Evolutionary conservation across 1,140 invertebrate genomes (phyloP), one percentile per base, ranked within the genome.

Genomic region (Papilio xuthus): DNA sequence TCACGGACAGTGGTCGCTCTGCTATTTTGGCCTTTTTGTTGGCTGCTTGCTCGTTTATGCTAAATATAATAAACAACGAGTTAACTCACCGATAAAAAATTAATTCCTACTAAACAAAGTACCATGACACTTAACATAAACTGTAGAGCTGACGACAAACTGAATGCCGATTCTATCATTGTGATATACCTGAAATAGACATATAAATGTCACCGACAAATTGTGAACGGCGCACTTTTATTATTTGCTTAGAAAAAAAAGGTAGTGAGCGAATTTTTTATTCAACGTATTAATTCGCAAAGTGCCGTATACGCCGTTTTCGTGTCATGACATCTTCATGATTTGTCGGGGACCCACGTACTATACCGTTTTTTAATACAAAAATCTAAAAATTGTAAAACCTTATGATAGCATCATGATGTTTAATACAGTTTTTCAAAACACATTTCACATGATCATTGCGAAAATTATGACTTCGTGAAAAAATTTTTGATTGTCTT

Each of bases 121-220:
- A 94, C 93, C 89, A 94, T 93, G 4, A 90, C 93, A 80, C 93
- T 94, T 42, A 94, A 80, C 92, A 94, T 94, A 78, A 94, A 93
- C 80, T 94, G 92, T 42, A 94, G 77, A 37, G 89, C 91, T n/a
- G 93, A 93, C n/a, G 92, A 91, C 50, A 93, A 82, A 80, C 93
- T 94, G 78, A 94, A 94, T 9, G 93, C 90, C 71, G 85, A 88
- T 79, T 94, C 91, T 37, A 94, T 91, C 91, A 94, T 89, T 8
- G 90, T 88, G 32, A 94, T 89, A 81, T 94, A 94, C 79, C 93
- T 94, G 86, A 79, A 90, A 92, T 70, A 44, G 78, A 81, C 56
- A 79, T 50, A 56, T 47, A 69, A 72, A 78, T 77, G 50, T 63
- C 32, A 53, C 50, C 18, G 18, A 53, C 50, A 53, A 53, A n/a